Evolutionary conservation across 2,113 vertebrate genomes (phyloP).

Genomic region (Crotalus tigris): DNA sequence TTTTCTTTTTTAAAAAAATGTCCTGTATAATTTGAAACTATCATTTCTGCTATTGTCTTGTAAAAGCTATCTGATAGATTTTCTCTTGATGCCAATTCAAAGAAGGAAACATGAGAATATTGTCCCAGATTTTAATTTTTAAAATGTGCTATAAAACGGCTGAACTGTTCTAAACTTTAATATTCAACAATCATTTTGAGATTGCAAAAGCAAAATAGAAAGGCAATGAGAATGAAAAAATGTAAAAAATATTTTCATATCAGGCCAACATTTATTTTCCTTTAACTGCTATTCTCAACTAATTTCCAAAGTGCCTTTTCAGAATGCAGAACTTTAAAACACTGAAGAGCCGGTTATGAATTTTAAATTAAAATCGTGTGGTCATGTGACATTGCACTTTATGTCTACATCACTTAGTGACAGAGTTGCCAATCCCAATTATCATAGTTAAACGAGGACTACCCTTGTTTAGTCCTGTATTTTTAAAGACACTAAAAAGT

Average conservation of each 20-base stretch:
- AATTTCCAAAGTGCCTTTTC: not conserved
- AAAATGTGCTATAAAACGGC: not conserved
- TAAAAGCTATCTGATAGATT: not conserved
- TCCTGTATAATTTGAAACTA: not conserved
- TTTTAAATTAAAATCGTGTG: not conserved
- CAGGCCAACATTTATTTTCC: not conserved
- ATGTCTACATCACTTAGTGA: not conserved
- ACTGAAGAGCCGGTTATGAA: no score
- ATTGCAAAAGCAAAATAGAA: not conserved
- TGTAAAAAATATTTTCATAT: not conserved
- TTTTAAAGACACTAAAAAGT: not conserved
- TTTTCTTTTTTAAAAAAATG: not conserved
- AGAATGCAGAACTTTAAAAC: not conserved
- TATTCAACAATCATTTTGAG: not conserved
- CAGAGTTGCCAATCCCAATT: not conserved
- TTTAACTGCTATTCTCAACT: not conserved
- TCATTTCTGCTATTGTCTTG: not conserved
- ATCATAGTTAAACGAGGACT: not conserved
- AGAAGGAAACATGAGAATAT: not conserved
- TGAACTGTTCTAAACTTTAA: not conserved
- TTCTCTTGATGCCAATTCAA: not conserved
- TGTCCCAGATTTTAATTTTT: not conserved
- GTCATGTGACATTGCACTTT: not conserved
- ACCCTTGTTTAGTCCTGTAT: not conserved
- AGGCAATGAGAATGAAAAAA: not conserved